Base-by-base conservation (phyloP, 2,797 vertebrate species). In the Neomorphus geoffroyi region DNA sequence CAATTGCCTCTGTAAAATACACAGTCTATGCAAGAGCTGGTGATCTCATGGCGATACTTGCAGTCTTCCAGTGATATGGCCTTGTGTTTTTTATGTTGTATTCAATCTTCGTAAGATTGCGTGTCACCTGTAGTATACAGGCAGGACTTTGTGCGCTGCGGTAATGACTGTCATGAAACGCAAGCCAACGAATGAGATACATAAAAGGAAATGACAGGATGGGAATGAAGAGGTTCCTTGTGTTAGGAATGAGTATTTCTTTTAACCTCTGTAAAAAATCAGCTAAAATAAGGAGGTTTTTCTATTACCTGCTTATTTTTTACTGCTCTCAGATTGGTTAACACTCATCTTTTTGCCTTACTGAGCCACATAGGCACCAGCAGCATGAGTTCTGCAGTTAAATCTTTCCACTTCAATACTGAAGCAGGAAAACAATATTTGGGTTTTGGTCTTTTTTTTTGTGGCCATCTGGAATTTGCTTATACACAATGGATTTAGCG, bases 1-100 rank as follows among this genome's bases (percentile, higher is more conserved):
- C 35, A 66, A 46, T 98, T 95, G 97, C 95, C 35, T 88, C 96
- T 94, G n/a, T 98, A 96, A 98, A 95, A 96, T 95, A 97, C 77
- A 95, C 74, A 82, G 65, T 97, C 65, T 94, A 97, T 53, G 72
- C 96, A 75, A 80, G 66, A 90, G 73, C 18, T 83, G 97, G 96
- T 97, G 95, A 97, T 97, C 92, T 90, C 37, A 46, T 11, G 69
- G 77, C 64, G 48, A 67, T 0, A 0, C 58, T 94, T 41, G 33
- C 26, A 85, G 50, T 77, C 77, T 75, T 95, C 80, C 18, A 88
- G 66, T 79, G 61, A 48, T 80, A 37, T 2, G 35, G 43, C 67
- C 75, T 92, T 80, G 43, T 78, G 50, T 32, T 90, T 92, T 93
- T 85, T 74, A 85, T 83, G 89, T 69, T 21, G 61, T 14, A 58